A percentile compares a stretch with the other conserved stretches of the same genome.
phyloP scores from a whole-genome alignment of 2,113 vertebrate genomes.

The Nycticorax nycticorax region DNA sequence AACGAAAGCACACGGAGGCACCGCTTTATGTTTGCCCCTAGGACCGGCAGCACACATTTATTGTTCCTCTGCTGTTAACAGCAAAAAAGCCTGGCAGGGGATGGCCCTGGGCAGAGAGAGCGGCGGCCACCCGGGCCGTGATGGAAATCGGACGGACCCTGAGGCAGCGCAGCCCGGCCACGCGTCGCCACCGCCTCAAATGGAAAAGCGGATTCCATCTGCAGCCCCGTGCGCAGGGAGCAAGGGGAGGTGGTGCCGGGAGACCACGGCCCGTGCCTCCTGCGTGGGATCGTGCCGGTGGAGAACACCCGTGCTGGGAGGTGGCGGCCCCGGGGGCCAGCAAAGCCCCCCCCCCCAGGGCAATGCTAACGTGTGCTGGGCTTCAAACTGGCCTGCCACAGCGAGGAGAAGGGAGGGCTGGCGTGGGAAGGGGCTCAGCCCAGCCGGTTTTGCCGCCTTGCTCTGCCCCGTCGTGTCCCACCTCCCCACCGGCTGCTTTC shows the following conservation, averaged over 20 bases:
- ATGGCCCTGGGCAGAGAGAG: neutral
- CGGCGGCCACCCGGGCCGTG: neutral
- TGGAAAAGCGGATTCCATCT: neutral
- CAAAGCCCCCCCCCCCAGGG: neutral
- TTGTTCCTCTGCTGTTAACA: neutral
- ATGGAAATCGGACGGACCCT: neutral
- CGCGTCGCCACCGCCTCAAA: constrained; percentile 26
- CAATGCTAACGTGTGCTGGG: neutral
- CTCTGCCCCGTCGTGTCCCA: neutral
- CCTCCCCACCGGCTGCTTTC: neutral
- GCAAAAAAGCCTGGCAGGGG: neutral
- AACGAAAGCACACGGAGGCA: accelerated
- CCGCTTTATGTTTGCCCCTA: neutral
- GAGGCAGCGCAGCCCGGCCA: neutral
- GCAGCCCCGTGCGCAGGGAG: neutral
- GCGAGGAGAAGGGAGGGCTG: accelerated
- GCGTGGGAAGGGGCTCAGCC: neutral
- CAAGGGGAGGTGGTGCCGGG: neutral
- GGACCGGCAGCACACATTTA: neutral
- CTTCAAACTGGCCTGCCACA: no score
- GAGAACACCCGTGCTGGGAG: neutral
- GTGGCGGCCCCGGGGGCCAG: neutral
- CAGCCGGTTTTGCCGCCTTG: accelerated
- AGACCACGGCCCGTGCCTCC: neutral
- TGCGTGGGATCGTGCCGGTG: accelerated